phyloP scores from a whole-genome alignment of 2,797 vertebrate genomes.

The Gadopsis bispinosus region DNA sequence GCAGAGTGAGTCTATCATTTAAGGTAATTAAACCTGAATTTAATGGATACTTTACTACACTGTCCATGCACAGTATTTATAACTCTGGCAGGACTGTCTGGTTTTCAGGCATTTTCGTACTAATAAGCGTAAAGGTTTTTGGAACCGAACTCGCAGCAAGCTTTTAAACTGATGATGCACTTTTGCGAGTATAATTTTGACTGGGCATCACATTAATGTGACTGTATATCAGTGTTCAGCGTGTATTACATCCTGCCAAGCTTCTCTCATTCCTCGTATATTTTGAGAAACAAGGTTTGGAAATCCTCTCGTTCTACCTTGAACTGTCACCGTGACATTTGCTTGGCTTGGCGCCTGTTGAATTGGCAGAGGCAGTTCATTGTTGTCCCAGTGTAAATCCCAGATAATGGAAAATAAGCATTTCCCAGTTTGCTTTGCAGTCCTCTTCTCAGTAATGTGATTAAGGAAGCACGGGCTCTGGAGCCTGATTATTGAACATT shows the following conservation, averaged over 20 bases:
- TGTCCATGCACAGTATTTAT: background rate
- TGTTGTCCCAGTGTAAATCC: conserved; percentile 53
- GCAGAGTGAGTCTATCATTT: background rate
- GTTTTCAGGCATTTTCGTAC: too few species aligned
- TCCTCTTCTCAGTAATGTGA: conserved; percentile 9
- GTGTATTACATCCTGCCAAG: background rate
- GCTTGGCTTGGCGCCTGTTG: conserved; percentile 39
- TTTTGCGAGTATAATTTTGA: background rate
- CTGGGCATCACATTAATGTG: background rate
- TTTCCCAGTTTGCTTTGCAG: conserved; percentile 39
- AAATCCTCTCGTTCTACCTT: conserved; percentile 27
- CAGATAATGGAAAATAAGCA: conserved; percentile 57
- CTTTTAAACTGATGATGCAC: background rate
- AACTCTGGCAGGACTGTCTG: background rate
- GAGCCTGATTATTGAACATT: conserved; percentile 35
- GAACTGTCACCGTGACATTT: conserved; percentile 25
- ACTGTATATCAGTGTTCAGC: background rate
- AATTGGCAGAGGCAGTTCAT: conserved; percentile 37
- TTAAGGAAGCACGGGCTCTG: conserved; percentile 33
- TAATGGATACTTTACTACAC: background rate
- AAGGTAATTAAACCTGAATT: background rate
- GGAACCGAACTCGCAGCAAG: background rate
- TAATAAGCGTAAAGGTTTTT: background rate
- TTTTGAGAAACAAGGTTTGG: conserved; percentile 13
- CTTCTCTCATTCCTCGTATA: background rate